Conservation (phyloP, 2,113 vertebrate species). For the Tetrao urogallus region DNA sequence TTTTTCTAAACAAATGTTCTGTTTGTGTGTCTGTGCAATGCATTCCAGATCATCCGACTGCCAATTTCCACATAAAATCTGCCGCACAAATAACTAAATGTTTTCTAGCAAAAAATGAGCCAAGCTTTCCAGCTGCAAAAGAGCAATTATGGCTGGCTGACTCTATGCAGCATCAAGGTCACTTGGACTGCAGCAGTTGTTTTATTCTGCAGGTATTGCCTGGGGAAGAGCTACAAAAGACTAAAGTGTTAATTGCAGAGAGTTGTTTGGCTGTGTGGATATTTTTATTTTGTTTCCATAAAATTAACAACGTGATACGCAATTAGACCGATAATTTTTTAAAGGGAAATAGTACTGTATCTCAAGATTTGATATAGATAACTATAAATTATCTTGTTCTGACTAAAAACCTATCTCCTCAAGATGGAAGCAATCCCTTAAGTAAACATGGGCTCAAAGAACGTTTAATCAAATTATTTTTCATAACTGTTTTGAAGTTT, state of each 20-base stretch:
- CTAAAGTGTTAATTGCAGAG: not conserved
- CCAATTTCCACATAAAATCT: constrained; percentile 47
- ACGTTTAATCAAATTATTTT: not conserved
- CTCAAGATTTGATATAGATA: not conserved
- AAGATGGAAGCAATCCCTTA: not conserved
- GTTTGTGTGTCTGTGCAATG: not conserved
- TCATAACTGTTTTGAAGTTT: not conserved
- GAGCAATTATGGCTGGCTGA: not conserved
- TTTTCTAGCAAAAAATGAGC: constrained; percentile 15
- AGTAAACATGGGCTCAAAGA: not conserved
- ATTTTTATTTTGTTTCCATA: not conserved
- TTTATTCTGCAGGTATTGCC: not conserved
- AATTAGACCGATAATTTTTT: not conserved
- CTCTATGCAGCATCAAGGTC: not conserved
- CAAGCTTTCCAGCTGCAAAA: constrained; percentile 33
- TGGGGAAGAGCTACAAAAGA: not conserved
- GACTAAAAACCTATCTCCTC: not conserved
- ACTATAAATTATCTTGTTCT: not conserved
- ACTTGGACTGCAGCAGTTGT: not conserved
- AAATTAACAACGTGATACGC: not conserved
- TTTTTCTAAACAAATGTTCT: not conserved
- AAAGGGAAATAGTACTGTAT: not conserved
- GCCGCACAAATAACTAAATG: not conserved
- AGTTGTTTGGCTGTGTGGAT: not conserved
- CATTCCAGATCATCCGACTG: not conserved